Percentiles rank a stretch among this genome's conserved stretches.
Conservation (phyloP, 2,113 vertebrate genomes). For the Prinia subflava region DNA sequence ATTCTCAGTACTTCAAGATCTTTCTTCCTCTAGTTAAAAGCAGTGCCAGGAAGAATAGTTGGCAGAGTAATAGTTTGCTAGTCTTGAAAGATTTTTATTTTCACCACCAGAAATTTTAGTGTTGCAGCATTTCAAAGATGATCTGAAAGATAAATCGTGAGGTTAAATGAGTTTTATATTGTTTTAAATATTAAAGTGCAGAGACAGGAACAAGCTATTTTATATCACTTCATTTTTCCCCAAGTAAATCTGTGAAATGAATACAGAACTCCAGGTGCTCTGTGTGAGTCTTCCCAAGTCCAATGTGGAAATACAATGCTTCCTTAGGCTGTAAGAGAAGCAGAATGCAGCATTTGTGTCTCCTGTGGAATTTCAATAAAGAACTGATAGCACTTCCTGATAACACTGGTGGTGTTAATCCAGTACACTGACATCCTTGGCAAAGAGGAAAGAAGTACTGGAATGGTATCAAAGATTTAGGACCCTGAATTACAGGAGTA, state of each 20-base stretch:
- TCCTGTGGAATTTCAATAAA: background rate
- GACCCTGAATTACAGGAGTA: background rate
- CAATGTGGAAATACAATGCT: background rate
- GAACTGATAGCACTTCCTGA: background rate
- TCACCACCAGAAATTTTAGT: background rate
- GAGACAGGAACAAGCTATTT: background rate
- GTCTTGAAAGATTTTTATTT: background rate
- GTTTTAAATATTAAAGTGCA: background rate
- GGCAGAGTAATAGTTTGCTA: background rate
- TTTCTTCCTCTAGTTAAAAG: background rate
- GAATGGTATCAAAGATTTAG: rapidly evolving
- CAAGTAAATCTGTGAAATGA: background rate
- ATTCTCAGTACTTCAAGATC: background rate
- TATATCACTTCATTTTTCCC: background rate
- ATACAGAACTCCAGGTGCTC: background rate
- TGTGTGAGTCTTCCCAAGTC: background rate
- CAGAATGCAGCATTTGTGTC: background rate
- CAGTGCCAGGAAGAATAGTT: background rate
- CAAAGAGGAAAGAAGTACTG: background rate
- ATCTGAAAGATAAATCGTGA: background rate
- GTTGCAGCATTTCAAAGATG: background rate
- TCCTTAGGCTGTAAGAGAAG: background rate
- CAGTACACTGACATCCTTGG: background rate
- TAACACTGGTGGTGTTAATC: background rate
- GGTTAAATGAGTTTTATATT: background rate